These are phyloP conservation scores for Nomada hirtipes DNA, from an alignment of 2,888 invertebrate genomes.

Conservation along the genomic window DNA sequence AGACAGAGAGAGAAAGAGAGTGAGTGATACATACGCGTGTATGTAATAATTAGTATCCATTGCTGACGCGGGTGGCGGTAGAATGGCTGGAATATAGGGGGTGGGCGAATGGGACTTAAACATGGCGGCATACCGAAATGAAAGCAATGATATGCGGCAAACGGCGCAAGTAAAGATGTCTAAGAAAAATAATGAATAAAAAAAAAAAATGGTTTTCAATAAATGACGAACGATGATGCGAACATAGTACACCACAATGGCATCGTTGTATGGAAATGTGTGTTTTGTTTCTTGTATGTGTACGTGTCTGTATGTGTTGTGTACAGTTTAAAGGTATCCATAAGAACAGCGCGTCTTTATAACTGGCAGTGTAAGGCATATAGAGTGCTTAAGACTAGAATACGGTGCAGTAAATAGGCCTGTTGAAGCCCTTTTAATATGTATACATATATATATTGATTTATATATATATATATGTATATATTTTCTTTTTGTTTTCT, in stretches of 20 bases:
- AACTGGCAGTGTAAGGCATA: conserved; percentile 75
- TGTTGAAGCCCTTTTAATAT: conserved; percentile 59
- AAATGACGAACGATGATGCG: neutral
- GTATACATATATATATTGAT: neutral
- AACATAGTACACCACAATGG: conserved; percentile 22
- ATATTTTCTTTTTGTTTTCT: neutral
- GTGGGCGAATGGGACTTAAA: conserved; percentile 1
- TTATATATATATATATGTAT: too few species aligned
- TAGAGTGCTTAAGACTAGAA: conserved; percentile 74
- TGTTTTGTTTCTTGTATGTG: neutral
- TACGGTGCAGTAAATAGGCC: conserved; percentile 73
- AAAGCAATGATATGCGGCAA: neutral
- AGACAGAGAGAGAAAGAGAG: neutral
- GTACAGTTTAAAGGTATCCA: conserved; percentile 56
- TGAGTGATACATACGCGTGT: neutral
- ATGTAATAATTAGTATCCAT: neutral
- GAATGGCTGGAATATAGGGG: conserved; percentile 25
- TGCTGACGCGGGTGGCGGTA: neutral
- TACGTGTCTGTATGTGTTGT: conserved; percentile 33
- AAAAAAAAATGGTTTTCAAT: neutral
- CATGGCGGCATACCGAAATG: neutral
- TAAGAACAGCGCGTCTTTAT: conserved; percentile 72
- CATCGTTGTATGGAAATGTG: conserved; percentile 27
- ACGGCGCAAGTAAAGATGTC: neutral
- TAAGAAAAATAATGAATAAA: neutral